Percentiles rank a stretch among this genome's conserved stretches.
These are phyloP conservation scores for Solea solea DNA, from an alignment of 2,113 vertebrate species.

Conservation along the genomic window DNA sequence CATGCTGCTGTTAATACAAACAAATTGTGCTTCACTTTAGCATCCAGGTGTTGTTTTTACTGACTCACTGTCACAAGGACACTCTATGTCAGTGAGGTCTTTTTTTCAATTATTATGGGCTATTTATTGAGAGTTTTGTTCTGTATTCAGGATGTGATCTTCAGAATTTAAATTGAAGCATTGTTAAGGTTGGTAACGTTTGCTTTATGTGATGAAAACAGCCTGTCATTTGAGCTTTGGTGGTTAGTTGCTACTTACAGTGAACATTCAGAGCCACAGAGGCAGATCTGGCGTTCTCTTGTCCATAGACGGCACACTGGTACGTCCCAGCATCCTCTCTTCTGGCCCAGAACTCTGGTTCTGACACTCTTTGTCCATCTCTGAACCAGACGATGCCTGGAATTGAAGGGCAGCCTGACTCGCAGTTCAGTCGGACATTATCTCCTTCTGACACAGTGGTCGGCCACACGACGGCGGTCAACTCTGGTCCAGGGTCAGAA, in stretches of 20 bases:
- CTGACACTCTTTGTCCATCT: conserved; percentile 21
- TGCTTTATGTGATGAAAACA: background rate
- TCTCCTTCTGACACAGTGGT: conserved; percentile 56
- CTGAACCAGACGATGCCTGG: conserved; percentile 39
- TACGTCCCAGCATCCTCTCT: conserved; percentile 59
- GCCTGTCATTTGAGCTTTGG: background rate
- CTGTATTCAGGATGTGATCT: too few species aligned
- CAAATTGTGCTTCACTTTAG: too few species aligned
- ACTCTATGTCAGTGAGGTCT: too few species aligned
- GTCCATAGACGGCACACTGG: conserved; percentile 37
- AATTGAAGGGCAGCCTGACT: conserved; percentile 6
- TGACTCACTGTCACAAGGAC: background rate
- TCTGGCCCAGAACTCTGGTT: conserved; percentile 11
- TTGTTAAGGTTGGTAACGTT: too few species aligned
- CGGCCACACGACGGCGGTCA: conserved; percentile 39
- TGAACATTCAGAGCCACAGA: conserved; percentile 51
- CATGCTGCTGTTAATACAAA: too few species aligned
- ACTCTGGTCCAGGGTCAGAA: conserved; percentile 37
- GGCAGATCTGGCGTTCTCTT: conserved; percentile 22
- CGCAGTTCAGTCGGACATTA: conserved; percentile 38
- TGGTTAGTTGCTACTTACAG: conserved; percentile 46
- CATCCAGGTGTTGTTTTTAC: too few species aligned
- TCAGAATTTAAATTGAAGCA: too few species aligned
- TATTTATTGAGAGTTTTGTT: too few species aligned
- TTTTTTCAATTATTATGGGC: too few species aligned